A percentile compares a stretch with the other conserved stretches of the same genome.
These are phyloP conservation scores for Elysia chlorotica DNA, from an alignment of 1,140 invertebrate species.

Conservation along the genomic window DNA sequence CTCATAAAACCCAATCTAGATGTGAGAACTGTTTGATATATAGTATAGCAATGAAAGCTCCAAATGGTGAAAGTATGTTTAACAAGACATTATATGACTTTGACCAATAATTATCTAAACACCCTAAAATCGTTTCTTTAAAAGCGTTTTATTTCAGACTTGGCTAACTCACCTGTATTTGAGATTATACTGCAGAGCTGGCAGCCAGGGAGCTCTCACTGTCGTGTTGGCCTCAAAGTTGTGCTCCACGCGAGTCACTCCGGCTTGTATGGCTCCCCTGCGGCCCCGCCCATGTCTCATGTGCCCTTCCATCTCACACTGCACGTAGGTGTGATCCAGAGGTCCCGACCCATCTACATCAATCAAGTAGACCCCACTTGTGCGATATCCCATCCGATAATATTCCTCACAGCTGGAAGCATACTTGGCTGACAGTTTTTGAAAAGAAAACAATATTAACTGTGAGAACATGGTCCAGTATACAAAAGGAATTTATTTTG, in stretches of 20 bases:
- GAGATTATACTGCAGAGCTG: constrained; percentile 40
- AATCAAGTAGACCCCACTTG: constrained; percentile 85
- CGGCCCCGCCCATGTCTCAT: no score
- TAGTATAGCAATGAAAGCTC: no score
- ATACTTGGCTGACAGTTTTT: constrained; percentile 70
- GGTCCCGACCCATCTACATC: constrained; percentile 92
- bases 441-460: constrained; percentile 22
- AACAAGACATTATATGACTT: no score
- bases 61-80: no score
- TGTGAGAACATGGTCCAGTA: no score
- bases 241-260: constrained; percentile 89
- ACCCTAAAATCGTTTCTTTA: no score
- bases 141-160: no score
- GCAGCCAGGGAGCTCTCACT: constrained; percentile 32
- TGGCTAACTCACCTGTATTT: constrained; percentile 55
- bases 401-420: constrained; percentile 90
- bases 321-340: constrained; percentile 86
- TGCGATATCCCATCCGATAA: constrained; percentile 79
- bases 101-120: no score
- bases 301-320: constrained; percentile 83
- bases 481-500: no score
- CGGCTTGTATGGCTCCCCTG: no score
- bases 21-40: no score
- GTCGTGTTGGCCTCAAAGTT: constrained; percentile 71
- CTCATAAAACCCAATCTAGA: no score